These are phyloP conservation scores for Idaea biselata DNA, from an alignment of 2,888 invertebrate genomes.

Conservation along the genomic window DNA sequence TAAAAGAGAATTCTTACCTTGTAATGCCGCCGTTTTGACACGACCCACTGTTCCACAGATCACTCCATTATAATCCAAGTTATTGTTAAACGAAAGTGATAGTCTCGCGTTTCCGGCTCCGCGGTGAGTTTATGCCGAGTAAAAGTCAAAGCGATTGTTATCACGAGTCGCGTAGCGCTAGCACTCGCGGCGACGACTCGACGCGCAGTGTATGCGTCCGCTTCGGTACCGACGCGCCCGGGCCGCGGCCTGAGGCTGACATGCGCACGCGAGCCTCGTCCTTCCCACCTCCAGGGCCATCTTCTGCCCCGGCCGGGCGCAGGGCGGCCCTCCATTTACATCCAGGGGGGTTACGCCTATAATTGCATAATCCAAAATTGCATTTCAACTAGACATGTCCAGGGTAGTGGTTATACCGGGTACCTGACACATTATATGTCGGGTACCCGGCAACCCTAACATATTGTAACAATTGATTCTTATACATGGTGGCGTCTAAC, in stretches of 20 bases:
- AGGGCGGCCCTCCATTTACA: too few species aligned
- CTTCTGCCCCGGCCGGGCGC: too few species aligned
- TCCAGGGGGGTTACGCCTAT: neutral
- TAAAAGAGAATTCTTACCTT: slow-evolving; percentile 54
- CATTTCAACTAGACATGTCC: too few species aligned
- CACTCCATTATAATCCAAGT: slow-evolving; percentile 55
- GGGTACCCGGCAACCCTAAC: too few species aligned
- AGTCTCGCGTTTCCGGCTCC: slow-evolving; percentile 50
- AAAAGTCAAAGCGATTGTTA: slow-evolving; percentile 53
- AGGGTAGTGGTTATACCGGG: too few species aligned
- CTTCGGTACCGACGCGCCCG: slow-evolving; percentile 6
- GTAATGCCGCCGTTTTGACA: slow-evolving; percentile 43
- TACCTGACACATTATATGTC: too few species aligned
- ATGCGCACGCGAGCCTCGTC: slow-evolving; percentile 17
- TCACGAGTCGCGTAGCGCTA: slow-evolving; percentile 45
- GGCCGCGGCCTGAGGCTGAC: slow-evolving; percentile 21
- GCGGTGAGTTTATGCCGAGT: too few species aligned
- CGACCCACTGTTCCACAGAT: slow-evolving; percentile 36
- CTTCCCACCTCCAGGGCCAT: neutral
- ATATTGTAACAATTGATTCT: too few species aligned
- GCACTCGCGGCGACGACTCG: slow-evolving; percentile 58
- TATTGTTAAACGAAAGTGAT: slow-evolving; percentile 58
- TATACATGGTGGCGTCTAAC: too few species aligned
- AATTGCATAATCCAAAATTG: neutral
- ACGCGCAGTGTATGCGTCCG: slow-evolving; percentile 45